Evolutionary conservation across 2,113 vertebrate species (phyloP).

Genomic region (Caretta caretta): DNA sequence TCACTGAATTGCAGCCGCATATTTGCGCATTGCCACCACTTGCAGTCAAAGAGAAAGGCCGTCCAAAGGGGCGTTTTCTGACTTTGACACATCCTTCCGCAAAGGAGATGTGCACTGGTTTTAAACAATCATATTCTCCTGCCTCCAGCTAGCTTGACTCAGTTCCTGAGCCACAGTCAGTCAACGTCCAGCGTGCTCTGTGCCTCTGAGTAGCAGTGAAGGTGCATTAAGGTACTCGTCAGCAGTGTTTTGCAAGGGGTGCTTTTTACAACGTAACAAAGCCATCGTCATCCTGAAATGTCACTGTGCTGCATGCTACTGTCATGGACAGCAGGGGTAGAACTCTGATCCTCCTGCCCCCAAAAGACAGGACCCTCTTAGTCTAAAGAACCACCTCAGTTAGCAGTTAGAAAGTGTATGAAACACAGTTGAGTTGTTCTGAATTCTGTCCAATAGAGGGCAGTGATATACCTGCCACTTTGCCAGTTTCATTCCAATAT

Average conservation of each 20-base stretch:
- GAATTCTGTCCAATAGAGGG: background rate
- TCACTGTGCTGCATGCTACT: background rate
- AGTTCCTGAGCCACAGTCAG: background rate
- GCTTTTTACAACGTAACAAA: background rate
- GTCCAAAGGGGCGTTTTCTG: background rate
- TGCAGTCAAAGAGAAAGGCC: background rate
- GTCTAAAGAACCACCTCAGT: background rate
- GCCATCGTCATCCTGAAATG: background rate
- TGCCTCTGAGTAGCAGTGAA: background rate
- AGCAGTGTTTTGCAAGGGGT: background rate
- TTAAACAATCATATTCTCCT: background rate
- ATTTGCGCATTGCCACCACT: rapidly evolving
- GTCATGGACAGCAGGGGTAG: background rate
- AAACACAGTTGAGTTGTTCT: background rate
- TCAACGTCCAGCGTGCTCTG: background rate
- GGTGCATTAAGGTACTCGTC: background rate
- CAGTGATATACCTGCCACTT: background rate
- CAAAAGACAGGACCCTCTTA: rapidly evolving
- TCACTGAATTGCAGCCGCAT: rapidly evolving
- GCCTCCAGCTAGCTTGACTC: background rate
- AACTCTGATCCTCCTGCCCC: background rate
- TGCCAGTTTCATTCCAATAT: background rate
- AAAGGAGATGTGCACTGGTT: rapidly evolving
- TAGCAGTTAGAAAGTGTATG: background rate
- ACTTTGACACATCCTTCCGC: background rate